Base-by-base conservation (phyloP, 2,113 vertebrate species). In the Ailuropoda melanoleuca region DNA sequence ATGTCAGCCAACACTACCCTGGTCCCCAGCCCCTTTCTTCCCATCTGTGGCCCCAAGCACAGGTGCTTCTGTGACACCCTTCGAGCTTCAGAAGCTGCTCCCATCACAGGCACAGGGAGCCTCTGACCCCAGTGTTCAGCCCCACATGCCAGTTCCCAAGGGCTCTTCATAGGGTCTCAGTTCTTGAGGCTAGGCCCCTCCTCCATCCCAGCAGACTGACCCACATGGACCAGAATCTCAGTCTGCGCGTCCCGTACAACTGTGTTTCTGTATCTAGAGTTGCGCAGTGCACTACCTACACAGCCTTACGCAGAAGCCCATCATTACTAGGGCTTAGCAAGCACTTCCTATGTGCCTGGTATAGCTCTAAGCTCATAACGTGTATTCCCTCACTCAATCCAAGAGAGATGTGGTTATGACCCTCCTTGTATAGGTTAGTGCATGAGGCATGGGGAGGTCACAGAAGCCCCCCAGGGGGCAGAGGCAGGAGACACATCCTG, bases 191-290 rank as follows among this genome's bases (percentile, higher is more conserved):
- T 11, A 8, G 13, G 18, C 4, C 1, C 3, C 0, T 23, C 58
- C 17, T 2, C 2, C n/a, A 12, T 39, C 34, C 23, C 24, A 11
- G 90, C 0, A 34, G 29, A 3, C 43, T 12, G 6, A 0, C 4
- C 13, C 26, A 8, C 4, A 0, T 0, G 3, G 21, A 1, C 15
- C 7, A 34, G 66, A 23, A 19, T 2, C 13, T n/a, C 4, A 13
- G 43, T 1, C 34, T 10, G 43, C 1, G 3, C 4, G 2, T 2
- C 4, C 29, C 3, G 15, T 4, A 3, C 13, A 19, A 0, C 9
- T 5, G 1, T 17, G 39, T 37, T 13, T 34, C 48, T 15, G 15
- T 1, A 9, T 72, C 58, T 24, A 39, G 19, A 21, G 5, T 13
- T 3, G 21, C 24, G 26, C 1, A 3, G 21, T 23, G 18, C 18